Evolutionary conservation across 2,888 invertebrate genomes (phyloP).

Genomic region (Tenodera sinensis): DNA sequence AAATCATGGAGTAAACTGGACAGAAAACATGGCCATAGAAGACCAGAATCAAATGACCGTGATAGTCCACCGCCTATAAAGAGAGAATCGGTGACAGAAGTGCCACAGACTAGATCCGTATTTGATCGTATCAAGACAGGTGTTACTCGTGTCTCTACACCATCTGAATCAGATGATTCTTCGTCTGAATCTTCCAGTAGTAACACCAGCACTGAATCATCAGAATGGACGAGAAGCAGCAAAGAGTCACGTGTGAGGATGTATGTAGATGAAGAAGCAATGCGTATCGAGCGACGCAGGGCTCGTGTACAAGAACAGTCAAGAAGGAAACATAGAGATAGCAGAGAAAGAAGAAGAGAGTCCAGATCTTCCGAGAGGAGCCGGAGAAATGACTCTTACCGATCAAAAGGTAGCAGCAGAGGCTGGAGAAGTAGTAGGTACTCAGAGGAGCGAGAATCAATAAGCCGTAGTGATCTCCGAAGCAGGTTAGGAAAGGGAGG

Average conservation of each 20-base stretch:
- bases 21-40: slow-evolving; percentile 15
- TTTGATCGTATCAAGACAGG: slow-evolving; percentile 17
- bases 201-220: slow-evolving; percentile 47
- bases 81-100: neutral
- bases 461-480: slow-evolving; percentile 4
- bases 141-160: neutral
- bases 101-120: neutral
- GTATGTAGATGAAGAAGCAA: slow-evolving; percentile 85
- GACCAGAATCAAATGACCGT: slow-evolving; percentile 13
- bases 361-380: neutral
- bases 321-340: neutral
- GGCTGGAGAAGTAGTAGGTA: neutral
- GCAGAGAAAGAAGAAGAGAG: neutral
- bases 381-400: neutral
- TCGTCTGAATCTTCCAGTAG: neutral
- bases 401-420: neutral
- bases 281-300: slow-evolving; percentile 50
- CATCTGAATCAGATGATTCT: slow-evolving; percentile 1
- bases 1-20: slow-evolving; percentile 54
- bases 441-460: neutral
- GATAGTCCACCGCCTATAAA: slow-evolving; percentile 15
- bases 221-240: slow-evolving; percentile 44
- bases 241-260: slow-evolving; percentile 76
- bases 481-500: slow-evolving; percentile 10
- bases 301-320: slow-evolving; percentile 23